phyloP scores from a whole-genome alignment of 2,113 vertebrate species.

The Romanogobio albipinnatus region DNA sequence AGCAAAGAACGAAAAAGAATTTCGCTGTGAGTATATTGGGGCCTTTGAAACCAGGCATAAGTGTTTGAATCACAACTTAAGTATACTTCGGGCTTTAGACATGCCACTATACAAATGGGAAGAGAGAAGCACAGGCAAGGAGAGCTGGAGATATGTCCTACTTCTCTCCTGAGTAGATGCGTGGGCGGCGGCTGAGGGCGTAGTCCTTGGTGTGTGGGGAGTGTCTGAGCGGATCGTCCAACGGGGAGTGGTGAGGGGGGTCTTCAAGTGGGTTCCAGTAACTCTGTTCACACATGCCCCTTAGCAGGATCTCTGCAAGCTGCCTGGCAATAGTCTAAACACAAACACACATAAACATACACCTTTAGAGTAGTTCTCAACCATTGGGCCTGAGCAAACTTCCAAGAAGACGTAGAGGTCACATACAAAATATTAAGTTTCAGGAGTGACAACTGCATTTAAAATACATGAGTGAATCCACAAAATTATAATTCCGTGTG shows the following conservation, averaged over 20 bases:
- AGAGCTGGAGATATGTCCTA: conserved; percentile 66
- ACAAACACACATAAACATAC: conserved; percentile 48
- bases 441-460: too few relatives aligned
- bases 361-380: conserved; percentile 26
- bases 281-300: conserved; percentile 99
- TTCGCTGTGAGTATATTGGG: too few relatives aligned
- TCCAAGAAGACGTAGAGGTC: too few relatives aligned
- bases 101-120: neutral
- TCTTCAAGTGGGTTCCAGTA: conserved; percentile 98
- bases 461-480: too few relatives aligned
- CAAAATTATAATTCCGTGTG: too few relatives aligned
- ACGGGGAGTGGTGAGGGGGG: conserved; percentile 89
- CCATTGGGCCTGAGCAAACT: neutral
- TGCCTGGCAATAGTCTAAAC: conserved; percentile 94
- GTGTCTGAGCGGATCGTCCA: conserved; percentile 89
- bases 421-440: too few relatives aligned
- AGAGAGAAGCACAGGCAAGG: neutral
- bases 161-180: conserved; percentile 96
- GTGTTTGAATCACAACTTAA: too few relatives aligned
- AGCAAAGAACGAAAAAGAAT: too few relatives aligned
- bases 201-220: conserved; percentile 86
- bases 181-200: conserved; percentile 84
- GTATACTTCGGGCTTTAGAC: too few relatives aligned
- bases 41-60: too few relatives aligned
- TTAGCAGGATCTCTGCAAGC: conserved; percentile 93